These are phyloP conservation scores for Zygogramma bicolorata DNA, from an alignment of 2,888 invertebrate species.

Conservation along the genomic window DNA sequence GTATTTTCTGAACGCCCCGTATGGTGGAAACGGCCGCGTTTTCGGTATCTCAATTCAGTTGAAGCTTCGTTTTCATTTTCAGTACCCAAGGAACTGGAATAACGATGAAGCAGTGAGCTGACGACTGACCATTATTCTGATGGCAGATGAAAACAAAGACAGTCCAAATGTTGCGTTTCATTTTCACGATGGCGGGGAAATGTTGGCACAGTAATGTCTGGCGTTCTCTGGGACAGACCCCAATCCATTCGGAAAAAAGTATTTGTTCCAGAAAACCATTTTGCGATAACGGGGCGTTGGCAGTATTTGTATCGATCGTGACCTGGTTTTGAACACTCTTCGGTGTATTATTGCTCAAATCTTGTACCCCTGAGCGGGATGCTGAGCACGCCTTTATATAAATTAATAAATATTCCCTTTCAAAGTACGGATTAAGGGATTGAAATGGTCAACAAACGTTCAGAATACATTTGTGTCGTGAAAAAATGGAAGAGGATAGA, in stretches of 20 bases:
- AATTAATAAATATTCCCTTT: neutral
- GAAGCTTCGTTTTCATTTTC: no score
- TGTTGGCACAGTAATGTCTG: neutral
- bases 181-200: neutral
- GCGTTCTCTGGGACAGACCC: neutral
- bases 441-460: neutral
- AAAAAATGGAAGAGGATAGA: neutral
- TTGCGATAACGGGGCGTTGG: constrained; percentile 51
- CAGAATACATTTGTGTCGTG: neutral
- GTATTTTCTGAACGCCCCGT: no score
- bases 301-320: constrained; percentile 55
- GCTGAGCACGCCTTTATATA: constrained; percentile 7
- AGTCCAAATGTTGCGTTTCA: neutral
- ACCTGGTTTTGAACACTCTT: constrained; percentile 55
- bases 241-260: neutral
- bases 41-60: no score
- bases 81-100: no score
- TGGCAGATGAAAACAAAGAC: neutral
- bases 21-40: no score
- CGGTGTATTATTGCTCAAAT: constrained; percentile 29
- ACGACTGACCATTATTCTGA: neutral
- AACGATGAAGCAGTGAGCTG: neutral
- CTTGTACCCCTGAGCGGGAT: constrained; percentile 11
- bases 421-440: neutral
- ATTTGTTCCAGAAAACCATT: constrained; percentile 2